These are phyloP conservation scores for Sycobia sp. DNA, from an alignment of 1,140 invertebrate genomes.

Conservation along the genomic window DNA sequence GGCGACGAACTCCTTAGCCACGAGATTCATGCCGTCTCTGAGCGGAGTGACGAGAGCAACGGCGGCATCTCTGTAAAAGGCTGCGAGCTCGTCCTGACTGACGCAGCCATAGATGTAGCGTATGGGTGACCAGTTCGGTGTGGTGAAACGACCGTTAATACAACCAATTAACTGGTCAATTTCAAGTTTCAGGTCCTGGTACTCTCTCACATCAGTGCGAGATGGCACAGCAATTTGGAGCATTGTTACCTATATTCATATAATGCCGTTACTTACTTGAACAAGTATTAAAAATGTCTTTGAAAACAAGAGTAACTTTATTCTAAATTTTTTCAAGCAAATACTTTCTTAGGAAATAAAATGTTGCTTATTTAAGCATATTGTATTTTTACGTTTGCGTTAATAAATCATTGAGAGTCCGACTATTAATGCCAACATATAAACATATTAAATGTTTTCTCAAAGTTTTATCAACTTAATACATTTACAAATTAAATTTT, in stretches of 20 bases:
- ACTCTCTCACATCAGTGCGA: constrained; percentile 87
- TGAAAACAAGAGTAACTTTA: too few relatives aligned
- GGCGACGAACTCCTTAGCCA: constrained; percentile 91
- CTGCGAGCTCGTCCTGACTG: constrained; percentile 82
- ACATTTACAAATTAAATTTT: too few relatives aligned
- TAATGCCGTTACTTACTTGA: too few relatives aligned
- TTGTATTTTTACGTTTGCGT: too few relatives aligned
- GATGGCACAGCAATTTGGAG: constrained; percentile 89
- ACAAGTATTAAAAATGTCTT: too few relatives aligned
- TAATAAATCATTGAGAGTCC: too few relatives aligned
- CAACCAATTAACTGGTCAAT: constrained; percentile 87
- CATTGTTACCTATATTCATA: constrained; percentile 65
- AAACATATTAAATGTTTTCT: too few relatives aligned
- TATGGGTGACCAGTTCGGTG: constrained; percentile 89
- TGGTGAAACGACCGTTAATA: constrained; percentile 86
- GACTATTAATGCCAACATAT: too few relatives aligned
- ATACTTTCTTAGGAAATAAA: too few relatives aligned
- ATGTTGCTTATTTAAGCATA: too few relatives aligned
- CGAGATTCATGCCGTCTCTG: constrained; percentile 91
- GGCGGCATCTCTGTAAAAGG: constrained; percentile 82
- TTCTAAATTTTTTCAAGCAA: too few relatives aligned
- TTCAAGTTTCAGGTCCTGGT: constrained; percentile 88
- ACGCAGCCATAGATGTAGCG: constrained; percentile 90
- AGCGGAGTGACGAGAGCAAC: constrained; percentile 86
- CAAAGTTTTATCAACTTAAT: too few relatives aligned